A percentile compares a stretch with the other conserved stretches of the same genome.
phyloP scores from a whole-genome alignment of 2,113 vertebrate genomes.

The Pimephales promelas region DNA sequence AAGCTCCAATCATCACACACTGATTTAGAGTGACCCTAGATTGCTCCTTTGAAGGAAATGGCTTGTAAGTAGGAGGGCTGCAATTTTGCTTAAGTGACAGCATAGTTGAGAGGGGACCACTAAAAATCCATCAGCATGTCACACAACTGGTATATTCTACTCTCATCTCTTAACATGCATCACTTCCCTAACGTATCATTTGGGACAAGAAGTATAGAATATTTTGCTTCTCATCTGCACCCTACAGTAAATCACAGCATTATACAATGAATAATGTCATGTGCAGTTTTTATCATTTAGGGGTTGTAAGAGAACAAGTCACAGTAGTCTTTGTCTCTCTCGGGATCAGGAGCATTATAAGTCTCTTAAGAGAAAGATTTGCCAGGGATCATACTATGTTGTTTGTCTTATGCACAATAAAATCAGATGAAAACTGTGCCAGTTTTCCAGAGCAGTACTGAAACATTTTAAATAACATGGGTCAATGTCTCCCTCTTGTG shows the following conservation, averaged over 20 bases:
- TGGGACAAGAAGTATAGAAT: not conserved
- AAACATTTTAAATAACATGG: not conserved
- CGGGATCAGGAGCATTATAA: not conserved
- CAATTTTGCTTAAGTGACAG: slow-evolving; percentile 14
- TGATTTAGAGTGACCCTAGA: slow-evolving; percentile 14
- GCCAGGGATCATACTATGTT: not conserved
- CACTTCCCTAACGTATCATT: not conserved
- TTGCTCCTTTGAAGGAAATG: slow-evolving; percentile 2
- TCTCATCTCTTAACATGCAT: slow-evolving; percentile 13
- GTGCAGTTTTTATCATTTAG: not conserved
- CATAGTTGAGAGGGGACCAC: not conserved
- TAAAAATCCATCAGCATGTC: slow-evolving; percentile 1
- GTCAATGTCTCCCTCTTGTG: slow-evolving; percentile 45
- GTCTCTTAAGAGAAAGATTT: not conserved
- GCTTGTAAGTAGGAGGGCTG: slow-evolving; percentile 5
- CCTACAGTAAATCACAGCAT: not conserved
- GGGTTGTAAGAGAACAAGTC: not conserved
- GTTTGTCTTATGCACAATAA: not conserved
- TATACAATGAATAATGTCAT: not conserved
- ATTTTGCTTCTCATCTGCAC: not conserved
- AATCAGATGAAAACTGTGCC: not conserved
- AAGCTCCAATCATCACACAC: slow-evolving; percentile 18
- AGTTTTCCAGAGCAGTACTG: not conserved
- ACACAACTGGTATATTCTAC: not conserved
- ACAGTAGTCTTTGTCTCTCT: not conserved